Evolutionary conservation across 1,140 invertebrate genomes (phyloP).

Genomic region (Drosophila ambigua): DNA sequence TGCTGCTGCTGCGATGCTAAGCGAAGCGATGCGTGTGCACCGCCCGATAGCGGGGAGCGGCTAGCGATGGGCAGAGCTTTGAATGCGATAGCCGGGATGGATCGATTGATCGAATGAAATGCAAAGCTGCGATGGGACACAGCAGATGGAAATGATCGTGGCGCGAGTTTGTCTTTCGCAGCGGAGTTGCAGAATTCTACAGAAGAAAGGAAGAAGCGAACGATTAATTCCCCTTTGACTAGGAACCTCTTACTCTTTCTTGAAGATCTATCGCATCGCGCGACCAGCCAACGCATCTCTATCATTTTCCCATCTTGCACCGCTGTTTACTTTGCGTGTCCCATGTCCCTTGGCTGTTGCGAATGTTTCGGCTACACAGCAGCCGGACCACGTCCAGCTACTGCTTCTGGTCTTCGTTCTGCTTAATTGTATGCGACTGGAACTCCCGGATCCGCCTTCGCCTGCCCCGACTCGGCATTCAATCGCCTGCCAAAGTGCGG

Average conservation of each 20-base stretch:
- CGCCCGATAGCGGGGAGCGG: too few species aligned
- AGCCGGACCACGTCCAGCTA: neutral
- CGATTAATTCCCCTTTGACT: too few species aligned
- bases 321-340: conserved; percentile 53
- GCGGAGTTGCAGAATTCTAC: too few species aligned
- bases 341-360: conserved; percentile 24
- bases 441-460: conserved; percentile 14
- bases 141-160: too few species aligned
- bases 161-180: too few species aligned
- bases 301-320: neutral
- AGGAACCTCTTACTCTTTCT: too few species aligned
- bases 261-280: too few species aligned
- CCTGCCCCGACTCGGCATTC: neutral
- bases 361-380: conserved; percentile 1
- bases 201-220: too few species aligned
- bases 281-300: neutral
- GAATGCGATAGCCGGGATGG: too few species aligned
- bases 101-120: too few species aligned
- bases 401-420: conserved; percentile 6
- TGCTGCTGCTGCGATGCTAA: neutral
- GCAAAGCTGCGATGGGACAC: too few species aligned
- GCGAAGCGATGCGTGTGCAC: neutral
- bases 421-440: conserved; percentile 51
- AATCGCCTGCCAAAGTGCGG: conserved; percentile 27
- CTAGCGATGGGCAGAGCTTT: too few species aligned